These are phyloP conservation scores for Colius striatus DNA, from an alignment of 2,113 vertebrate genomes.

Conservation along the genomic window DNA sequence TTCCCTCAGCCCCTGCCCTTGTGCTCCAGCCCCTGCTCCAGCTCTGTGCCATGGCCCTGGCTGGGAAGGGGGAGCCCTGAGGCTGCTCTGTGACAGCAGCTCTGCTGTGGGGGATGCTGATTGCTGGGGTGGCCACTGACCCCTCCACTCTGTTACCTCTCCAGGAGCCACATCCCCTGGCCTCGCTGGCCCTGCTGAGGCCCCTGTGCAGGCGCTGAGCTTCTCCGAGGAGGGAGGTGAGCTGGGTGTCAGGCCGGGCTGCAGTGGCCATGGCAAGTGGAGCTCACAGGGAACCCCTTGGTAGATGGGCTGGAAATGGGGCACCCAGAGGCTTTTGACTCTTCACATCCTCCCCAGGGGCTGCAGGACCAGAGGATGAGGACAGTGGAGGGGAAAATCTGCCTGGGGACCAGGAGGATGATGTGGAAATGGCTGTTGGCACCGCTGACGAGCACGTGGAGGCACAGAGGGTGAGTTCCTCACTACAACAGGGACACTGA, in stretches of 20 bases:
- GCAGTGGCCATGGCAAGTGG: background rate
- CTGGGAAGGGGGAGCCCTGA: background rate
- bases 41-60: too few relatives aligned
- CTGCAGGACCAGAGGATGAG: background rate
- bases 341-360: background rate
- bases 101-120: too few relatives aligned
- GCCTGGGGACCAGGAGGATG: background rate
- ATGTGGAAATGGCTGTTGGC: conserved; percentile 19
- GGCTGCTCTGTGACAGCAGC: background rate
- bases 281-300: background rate
- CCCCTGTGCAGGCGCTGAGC: background rate
- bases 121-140: background rate
- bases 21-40: too few relatives aligned
- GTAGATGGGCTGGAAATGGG: background rate
- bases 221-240: conserved; percentile 64
- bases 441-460: conserved; percentile 45
- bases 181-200: background rate
- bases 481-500: too few relatives aligned
- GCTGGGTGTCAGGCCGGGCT: background rate
- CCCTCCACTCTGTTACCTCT: background rate
- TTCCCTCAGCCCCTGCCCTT: too few relatives aligned
- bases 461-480: conserved; percentile 74
- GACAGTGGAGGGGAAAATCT: background rate
- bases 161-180: background rate
- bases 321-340: background rate